Evolutionary conservation across 2,113 vertebrate species (phyloP), one percentile per base, ranked within the genome.

Genomic region (Calidris pugnax): DNA sequence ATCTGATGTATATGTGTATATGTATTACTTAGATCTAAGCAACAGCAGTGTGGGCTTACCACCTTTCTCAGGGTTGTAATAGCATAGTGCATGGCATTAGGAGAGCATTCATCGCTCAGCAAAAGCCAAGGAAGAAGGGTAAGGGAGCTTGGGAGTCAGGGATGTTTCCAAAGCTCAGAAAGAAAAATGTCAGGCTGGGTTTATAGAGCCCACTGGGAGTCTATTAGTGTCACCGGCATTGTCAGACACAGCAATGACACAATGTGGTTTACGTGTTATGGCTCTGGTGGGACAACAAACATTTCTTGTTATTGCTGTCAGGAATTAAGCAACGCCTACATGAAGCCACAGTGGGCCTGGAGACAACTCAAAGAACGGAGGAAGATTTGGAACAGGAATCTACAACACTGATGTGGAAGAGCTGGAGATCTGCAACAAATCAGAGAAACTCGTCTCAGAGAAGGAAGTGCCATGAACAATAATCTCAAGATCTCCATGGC

Each of bases 41-140:
- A 1, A 53, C 14, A 27, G 26, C 6, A 67, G 4, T 37, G 4
- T 39, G 27, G 24, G 3, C 7, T 83, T 75, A 37, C 33, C 26
- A 24, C 14, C 7, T 55, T 68, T 59, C 48, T 51, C 33, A n/a
- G 33, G 14, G 18, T 41, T 63, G 10, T 14, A 27, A 47, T 10
- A 50, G 62, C 7, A 4, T 2, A 27, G 16, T n/a, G 5, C 24
- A 72, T 0, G 0, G 30, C 21, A 48, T 33, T n/a, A 57, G 37
- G 21, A 63, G 8, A 75, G 26, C 23, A 89, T 20, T 14, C 13
- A 2, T 6, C 26, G n/a, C 78, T 63, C n/a, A 68, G 41, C 4
- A 91, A 57, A 89, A 86, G 43, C 51, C 67, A 86, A 33, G 21
- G 12, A 47, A 71, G 32, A 69, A 69, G 35, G 5, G 1, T 30